Conservation (phyloP, 2,888 invertebrate genomes). For the Tridacna crocea region DNA sequence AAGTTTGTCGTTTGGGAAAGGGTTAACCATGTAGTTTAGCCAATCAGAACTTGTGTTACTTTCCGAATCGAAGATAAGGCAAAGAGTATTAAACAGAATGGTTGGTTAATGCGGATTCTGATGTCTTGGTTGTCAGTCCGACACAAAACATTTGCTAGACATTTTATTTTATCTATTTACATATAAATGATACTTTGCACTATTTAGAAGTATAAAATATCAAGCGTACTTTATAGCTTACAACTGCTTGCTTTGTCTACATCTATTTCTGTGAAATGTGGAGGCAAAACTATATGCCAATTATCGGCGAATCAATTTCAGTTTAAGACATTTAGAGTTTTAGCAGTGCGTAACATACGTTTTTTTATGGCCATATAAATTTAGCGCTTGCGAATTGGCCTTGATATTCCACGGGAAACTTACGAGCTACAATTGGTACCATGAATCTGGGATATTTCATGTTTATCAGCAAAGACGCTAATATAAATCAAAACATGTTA, state of each 20-base stretch:
- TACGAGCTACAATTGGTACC: slow-evolving; percentile 13
- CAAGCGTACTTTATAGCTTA: no score
- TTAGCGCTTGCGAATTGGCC: slow-evolving; percentile 20
- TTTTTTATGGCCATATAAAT: slow-evolving; percentile 25
- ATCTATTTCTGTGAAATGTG: not conserved
- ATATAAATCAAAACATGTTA: slow-evolving; percentile 32
- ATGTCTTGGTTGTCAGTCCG: no score
- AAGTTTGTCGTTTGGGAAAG: no score
- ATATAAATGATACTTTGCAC: no score
- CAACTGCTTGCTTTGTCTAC: not conserved
- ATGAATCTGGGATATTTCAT: slow-evolving; percentile 24
- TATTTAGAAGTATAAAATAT: no score
- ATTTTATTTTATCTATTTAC: no score
- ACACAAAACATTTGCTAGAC: no score
- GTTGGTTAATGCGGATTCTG: no score
- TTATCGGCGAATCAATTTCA: slow-evolving; percentile 12
- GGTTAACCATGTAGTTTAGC: no score
- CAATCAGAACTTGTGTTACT: no score
- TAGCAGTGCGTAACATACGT: not conserved
- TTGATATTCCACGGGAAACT: slow-evolving; percentile 1
- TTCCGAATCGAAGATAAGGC: no score
- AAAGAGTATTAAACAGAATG: no score
- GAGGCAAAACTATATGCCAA: slow-evolving; percentile 6
- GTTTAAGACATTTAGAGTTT: slow-evolving; percentile 14
- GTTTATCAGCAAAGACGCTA: slow-evolving; percentile 24